A percentile compares a stretch with the other conserved stretches of the same genome.
These are phyloP conservation scores for Hydrotaea cyrtoneurina DNA, from an alignment of 2,888 invertebrate genomes.

Conservation along the genomic window DNA sequence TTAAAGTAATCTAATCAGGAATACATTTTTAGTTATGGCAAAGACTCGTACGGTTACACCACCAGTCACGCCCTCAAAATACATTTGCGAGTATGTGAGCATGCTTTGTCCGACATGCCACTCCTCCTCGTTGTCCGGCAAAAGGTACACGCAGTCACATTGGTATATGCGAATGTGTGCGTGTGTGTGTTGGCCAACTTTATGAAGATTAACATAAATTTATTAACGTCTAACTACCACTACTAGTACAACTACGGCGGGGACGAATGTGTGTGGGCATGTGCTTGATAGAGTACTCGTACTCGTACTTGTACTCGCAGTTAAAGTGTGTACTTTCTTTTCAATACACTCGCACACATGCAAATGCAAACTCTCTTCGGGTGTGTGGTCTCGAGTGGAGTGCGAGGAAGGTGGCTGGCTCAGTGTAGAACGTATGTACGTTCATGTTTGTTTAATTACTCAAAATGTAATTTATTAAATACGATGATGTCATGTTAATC, in stretches of 20 bases:
- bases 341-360: not conserved
- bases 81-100: not conserved
- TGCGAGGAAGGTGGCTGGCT: not conserved
- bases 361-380: not conserved
- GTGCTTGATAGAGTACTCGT: not conserved
- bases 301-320: not conserved
- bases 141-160: no score
- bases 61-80: not conserved
- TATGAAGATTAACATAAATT: constrained; percentile 25
- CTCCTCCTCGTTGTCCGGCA: not conserved
- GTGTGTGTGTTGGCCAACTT: not conserved
- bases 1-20: constrained; percentile 24
- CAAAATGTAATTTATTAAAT: constrained; percentile 44
- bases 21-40: not conserved
- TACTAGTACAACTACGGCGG: no score
- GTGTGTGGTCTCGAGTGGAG: not conserved
- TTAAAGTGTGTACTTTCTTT: not conserved
- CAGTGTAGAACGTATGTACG: not conserved
- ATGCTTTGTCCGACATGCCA: not conserved
- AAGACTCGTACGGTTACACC: not conserved
- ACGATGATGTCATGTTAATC: constrained; percentile 40
- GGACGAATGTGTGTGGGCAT: no score
- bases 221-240: not conserved
- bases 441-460: constrained; percentile 44
- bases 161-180: not conserved